Evolutionary conservation across 2,888 invertebrate genomes (phyloP), one percentile per base, ranked within the genome.

Genomic region (Athalia rosae): DNA sequence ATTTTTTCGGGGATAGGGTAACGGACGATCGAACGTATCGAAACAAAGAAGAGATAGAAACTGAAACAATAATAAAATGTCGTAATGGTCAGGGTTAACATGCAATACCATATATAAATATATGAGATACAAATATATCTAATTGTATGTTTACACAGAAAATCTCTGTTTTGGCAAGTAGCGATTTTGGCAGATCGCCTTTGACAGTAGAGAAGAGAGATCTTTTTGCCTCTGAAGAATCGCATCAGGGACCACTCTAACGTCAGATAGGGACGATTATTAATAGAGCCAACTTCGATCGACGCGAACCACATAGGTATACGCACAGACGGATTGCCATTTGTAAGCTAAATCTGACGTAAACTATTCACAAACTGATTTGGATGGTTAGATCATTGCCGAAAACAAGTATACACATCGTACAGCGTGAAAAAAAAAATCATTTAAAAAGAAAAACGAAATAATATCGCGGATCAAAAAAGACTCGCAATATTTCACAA

Each of bases 171-270:
- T 74, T 74, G 74, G 74, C 74, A 74, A 15, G 28, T 28, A 28
- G 48, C 28, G 15, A 43, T 28, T 4, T 74, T 74, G 74, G 74
- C 74, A 74, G 62, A 74, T 61, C 74, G 74, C 74, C 74, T 61
- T 74, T 61, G 61, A 61, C 50, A 28, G 47, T 48, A 74, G 45
- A 71, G n/a, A n/a, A 58, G 28, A 28, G 28, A 61, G 53, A 53
- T 53, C 53, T 71, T 58, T 74, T 74, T 74, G 61, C 61, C 74
- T 74, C 15, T 48, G 43, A 48, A 62, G 48, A 47, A 59, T 28
- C 48, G 48, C 48, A 58, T n/a, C 71, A 59, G 9, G 41, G 59
- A 47, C 41, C 28, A 47, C 45, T 61, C 13, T 15, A 47, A 61
- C 48, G 11, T 59, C 15, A 7, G 15, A 59, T 28, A 59, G 59